Evolutionary conservation across 92 coral and sea anemone species (phyloP).

Genomic region (Diadumene lineata): DNA sequence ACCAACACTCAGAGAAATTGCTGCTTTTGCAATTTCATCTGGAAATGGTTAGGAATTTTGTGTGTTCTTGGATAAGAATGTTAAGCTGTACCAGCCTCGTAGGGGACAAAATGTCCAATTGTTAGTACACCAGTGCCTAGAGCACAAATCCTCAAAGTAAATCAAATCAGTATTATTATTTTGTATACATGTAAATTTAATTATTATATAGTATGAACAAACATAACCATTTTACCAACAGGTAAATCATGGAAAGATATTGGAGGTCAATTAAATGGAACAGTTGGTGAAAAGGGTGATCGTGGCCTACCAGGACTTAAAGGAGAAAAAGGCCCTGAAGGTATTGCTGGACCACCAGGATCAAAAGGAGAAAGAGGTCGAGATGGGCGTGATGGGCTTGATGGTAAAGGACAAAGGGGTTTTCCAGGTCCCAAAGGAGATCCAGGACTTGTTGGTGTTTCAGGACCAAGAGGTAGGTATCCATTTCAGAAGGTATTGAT

Average conservation of each 20-base stretch:
- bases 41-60: too few species aligned
- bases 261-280: not conserved
- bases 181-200: too few species aligned
- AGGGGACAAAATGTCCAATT: too few species aligned
- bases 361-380: conserved; percentile 35
- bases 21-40: too few species aligned
- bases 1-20: too few species aligned
- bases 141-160: too few species aligned
- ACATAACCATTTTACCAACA: not conserved
- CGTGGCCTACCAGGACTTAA: conserved; percentile 23
- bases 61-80: too few species aligned
- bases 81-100: too few species aligned
- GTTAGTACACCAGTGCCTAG: too few species aligned
- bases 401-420: conserved; percentile 46
- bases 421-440: conserved; percentile 50
- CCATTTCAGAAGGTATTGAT: too few species aligned
- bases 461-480: conserved; percentile 48
- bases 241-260: conserved; percentile 15
- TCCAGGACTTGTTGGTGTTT: conserved; percentile 44
- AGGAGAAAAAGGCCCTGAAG: conserved; percentile 33
- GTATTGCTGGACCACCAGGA: conserved; percentile 43
- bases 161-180: too few species aligned
- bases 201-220: not conserved
- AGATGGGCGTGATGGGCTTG: conserved; percentile 49
- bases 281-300: conserved; percentile 35